phyloP scores from a whole-genome alignment of 2,888 invertebrate genomes.

The Ectemnius continuus region DNA sequence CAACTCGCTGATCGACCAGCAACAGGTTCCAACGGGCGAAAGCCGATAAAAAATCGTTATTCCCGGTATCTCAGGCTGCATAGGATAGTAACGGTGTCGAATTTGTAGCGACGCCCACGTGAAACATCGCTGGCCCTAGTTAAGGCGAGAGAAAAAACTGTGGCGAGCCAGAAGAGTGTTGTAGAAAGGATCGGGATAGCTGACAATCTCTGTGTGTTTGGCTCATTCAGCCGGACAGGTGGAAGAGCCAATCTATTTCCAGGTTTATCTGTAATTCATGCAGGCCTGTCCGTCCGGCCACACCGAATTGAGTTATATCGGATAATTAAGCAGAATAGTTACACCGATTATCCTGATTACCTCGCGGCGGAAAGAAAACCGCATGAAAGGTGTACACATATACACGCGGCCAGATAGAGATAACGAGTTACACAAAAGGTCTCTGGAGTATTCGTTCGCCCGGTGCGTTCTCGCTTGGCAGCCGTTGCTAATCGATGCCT shows the following conservation, averaged over 20 bases:
- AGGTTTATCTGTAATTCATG: slow-evolving; percentile 41
- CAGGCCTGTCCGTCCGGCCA: slow-evolving; percentile 9
- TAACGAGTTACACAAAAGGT: slow-evolving; percentile 11
- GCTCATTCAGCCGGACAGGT: background rate
- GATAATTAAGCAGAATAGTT: slow-evolving; percentile 45
- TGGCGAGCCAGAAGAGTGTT: too few relatives aligned
- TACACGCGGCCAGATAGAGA: slow-evolving; percentile 16
- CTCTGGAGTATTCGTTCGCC: background rate
- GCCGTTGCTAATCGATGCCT: slow-evolving; percentile 3
- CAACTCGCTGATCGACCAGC: too few relatives aligned
- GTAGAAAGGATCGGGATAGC: too few relatives aligned
- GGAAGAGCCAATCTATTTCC: slow-evolving; percentile 29
- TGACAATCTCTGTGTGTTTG: background rate
- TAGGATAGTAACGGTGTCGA: slow-evolving; percentile 46
- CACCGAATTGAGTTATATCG: slow-evolving; percentile 50
- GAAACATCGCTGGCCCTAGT: slow-evolving; percentile 19
- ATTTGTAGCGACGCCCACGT: slow-evolving; percentile 34
- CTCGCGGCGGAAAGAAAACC: slow-evolving; percentile 14
- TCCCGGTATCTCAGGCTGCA: slow-evolving; percentile 36
- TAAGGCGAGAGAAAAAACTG: slow-evolving; percentile 9
- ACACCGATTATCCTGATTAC: slow-evolving; percentile 51
- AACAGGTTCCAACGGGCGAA: slow-evolving; percentile 16
- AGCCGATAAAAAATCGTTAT: slow-evolving; percentile 39
- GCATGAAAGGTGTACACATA: slow-evolving; percentile 8
- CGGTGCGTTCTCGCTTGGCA: background rate